phyloP scores from a whole-genome alignment of 2,797 vertebrate genomes.

The Micropoecilia bifurca region DNA sequence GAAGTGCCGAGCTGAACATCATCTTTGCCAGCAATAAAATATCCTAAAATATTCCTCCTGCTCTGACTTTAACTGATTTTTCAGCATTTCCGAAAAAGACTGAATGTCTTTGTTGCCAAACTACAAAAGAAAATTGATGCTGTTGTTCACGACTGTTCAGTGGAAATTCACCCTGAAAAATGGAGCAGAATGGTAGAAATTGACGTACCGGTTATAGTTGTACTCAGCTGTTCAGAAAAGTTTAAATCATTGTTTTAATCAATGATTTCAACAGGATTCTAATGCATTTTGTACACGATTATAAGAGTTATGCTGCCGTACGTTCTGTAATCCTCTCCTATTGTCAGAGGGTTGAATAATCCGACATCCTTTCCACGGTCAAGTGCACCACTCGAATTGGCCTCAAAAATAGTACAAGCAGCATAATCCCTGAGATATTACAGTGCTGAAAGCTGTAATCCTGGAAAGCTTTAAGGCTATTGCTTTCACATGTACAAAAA shows the following conservation, averaged over 20 bases:
- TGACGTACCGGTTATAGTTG: not conserved
- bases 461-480: constrained; percentile 49
- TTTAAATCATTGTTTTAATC: too few relatives aligned
- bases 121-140: too few relatives aligned
- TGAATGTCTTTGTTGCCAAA: too few relatives aligned
- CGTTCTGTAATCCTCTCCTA: constrained; percentile 21
- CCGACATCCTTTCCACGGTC: not conserved
- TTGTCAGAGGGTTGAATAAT: constrained; percentile 30
- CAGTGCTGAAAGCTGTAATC: constrained; percentile 60
- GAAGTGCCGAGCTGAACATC: not conserved
- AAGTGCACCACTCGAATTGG: constrained; percentile 43
- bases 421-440: constrained; percentile 66
- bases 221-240: not conserved
- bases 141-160: too few relatives aligned
- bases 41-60: not conserved
- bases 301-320: constrained; percentile 1
- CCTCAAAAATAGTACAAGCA: constrained; percentile 37
- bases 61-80: not conserved
- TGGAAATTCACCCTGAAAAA: too few relatives aligned
- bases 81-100: too few relatives aligned
- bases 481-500: constrained; percentile 37
- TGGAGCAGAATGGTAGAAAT: too few relatives aligned
- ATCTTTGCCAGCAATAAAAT: not conserved
- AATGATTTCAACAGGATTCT: not conserved
- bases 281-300: not conserved